Conservation (phyloP, 2,113 vertebrate species). For the Furnarius figulus region DNA sequence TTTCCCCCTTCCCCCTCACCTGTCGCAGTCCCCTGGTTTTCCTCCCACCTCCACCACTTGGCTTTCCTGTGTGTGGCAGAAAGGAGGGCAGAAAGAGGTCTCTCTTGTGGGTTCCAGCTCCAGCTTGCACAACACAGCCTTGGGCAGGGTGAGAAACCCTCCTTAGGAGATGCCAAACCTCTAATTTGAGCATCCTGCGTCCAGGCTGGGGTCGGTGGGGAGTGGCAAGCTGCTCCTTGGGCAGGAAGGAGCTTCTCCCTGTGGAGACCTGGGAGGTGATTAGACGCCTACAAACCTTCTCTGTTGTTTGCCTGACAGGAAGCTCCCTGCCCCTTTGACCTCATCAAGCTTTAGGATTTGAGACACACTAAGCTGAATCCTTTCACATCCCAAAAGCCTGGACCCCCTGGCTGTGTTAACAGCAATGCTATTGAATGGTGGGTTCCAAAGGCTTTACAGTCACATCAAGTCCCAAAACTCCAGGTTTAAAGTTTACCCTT, state of each 20-base stretch:
- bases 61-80: neutral
- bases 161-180: neutral
- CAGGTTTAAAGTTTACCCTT: neutral
- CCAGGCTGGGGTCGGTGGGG: rapidly evolving
- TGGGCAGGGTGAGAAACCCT: neutral
- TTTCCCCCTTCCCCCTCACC: neutral
- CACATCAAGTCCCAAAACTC: neutral
- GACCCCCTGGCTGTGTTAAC: neutral
- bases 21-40: neutral
- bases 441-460: neutral
- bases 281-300: rapidly evolving
- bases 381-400: neutral
- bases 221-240: neutral
- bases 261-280: rapidly evolving
- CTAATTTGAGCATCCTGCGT: neutral
- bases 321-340: neutral
- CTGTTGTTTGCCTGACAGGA: neutral
- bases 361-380: neutral
- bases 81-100: neutral
- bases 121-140: neutral
- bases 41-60: rapidly evolving
- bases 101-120: neutral
- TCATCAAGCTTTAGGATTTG: neutral
- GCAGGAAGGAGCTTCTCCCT: neutral
- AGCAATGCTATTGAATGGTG: neutral